These are phyloP conservation scores for Bufotes viridis DNA, from an alignment of 2,797 vertebrate species.

Conservation along the genomic window DNA sequence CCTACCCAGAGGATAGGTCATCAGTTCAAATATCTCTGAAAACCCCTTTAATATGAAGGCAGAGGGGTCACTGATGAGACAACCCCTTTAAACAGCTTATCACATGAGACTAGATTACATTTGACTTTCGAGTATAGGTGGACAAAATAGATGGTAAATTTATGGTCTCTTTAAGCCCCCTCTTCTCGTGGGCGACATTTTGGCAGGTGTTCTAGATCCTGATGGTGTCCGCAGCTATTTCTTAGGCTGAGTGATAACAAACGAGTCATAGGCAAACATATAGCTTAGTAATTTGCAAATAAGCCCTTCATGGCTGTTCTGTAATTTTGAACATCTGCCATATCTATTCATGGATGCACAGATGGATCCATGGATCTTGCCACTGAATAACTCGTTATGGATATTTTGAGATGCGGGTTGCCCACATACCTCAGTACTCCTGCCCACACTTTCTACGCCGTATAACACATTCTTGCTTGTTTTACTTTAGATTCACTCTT, in stretches of 20 bases:
- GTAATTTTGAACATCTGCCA: conserved; percentile 21
- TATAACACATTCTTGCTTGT: neutral
- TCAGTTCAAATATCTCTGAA: too few relatives aligned
- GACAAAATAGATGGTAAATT: neutral
- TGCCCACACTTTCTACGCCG: neutral
- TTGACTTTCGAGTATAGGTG: neutral
- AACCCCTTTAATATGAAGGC: too few relatives aligned
- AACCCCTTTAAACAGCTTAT: neutral
- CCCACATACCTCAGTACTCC: neutral
- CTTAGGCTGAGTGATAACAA: conserved; percentile 8
- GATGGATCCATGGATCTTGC: conserved; percentile 6
- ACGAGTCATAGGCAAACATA: neutral
- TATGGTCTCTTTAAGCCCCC: neutral
- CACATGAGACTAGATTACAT: neutral
- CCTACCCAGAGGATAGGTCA: too few relatives aligned
- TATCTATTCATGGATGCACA: conserved; percentile 22
- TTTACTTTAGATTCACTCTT: neutral
- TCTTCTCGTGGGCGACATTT: conserved; percentile 2
- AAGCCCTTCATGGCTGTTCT: neutral
- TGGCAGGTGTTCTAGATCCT: conserved; percentile 1
- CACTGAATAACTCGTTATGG: neutral
- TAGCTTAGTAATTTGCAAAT: conserved; percentile 1
- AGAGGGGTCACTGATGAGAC: too few relatives aligned
- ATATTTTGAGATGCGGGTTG: conserved; percentile 14
- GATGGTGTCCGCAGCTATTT: conserved; percentile 3